Conservation (phyloP, 2,888 invertebrate species). For the Netelia virgata region DNA sequence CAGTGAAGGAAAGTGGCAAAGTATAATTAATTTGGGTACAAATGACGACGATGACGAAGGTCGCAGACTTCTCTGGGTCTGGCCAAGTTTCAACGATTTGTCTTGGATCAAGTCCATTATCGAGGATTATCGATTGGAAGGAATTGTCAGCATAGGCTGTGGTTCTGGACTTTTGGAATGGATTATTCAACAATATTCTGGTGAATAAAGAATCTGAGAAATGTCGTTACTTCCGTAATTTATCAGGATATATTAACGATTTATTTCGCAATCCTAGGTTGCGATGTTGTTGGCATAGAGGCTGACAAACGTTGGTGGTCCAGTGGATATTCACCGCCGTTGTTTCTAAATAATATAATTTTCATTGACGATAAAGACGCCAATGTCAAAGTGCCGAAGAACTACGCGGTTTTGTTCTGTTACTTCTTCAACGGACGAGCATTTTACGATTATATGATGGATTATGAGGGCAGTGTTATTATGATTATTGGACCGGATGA, state of each 20-base stretch:
- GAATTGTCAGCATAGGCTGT: conserved; percentile 91
- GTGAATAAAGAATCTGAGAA: conserved; percentile 83
- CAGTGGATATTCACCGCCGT: conserved; percentile 90
- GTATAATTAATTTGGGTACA: conserved; percentile 83
- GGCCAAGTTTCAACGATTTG: conserved; percentile 89
- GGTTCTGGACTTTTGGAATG: conserved; percentile 94
- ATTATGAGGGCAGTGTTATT: conserved; percentile 88
- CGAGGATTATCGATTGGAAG: conserved; percentile 84
- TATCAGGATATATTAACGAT: conserved; percentile 7
- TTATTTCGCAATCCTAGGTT: conserved; percentile 82
- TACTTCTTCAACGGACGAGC: conserved; percentile 92
- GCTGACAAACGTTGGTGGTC: conserved; percentile 93
- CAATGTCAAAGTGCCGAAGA: conserved; percentile 82
- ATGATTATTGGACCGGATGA: conserved; percentile 91
- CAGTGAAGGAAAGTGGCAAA: conserved; percentile 82
- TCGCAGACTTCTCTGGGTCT: conserved; percentile 90
- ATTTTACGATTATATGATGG: conserved; percentile 89
- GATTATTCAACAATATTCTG: conserved; percentile 89
- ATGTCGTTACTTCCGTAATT: conserved; percentile 36
- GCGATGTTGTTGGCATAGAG: conserved; percentile 90
- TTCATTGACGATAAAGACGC: conserved; percentile 81
- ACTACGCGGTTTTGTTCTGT: conserved; percentile 90
- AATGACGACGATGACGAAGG: conserved; percentile 83
- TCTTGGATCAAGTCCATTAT: conserved; percentile 86
- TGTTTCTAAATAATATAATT: conserved; percentile 85